phyloP scores from a whole-genome alignment of 2,888 invertebrate species.

The Platycheirus albimanus region DNA sequence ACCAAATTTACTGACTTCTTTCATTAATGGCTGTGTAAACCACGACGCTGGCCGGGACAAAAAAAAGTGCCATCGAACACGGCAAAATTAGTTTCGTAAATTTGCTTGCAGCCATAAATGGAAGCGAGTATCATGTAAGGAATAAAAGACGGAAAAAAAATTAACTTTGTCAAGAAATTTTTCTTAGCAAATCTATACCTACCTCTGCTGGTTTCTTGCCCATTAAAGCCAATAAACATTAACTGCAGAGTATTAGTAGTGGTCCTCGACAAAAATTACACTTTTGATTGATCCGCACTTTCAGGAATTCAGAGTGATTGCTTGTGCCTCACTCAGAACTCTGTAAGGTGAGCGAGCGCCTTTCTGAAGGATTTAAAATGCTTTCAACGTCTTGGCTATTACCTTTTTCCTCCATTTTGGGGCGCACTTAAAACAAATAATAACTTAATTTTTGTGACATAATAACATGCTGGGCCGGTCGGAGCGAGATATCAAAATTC shows the following conservation, averaged over 20 bases:
- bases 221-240: too few species aligned
- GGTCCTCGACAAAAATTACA: too few species aligned
- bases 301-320: slow-evolving; percentile 30
- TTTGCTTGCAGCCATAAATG: slow-evolving; percentile 68
- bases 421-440: slow-evolving; percentile 70
- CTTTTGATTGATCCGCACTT: slow-evolving; percentile 20
- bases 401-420: slow-evolving; percentile 37
- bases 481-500: slow-evolving; percentile 21
- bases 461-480: slow-evolving; percentile 59
- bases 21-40: background rate
- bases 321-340: background rate
- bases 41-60: background rate
- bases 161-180: slow-evolving; percentile 64
- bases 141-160: slow-evolving; percentile 25
- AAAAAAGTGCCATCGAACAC: slow-evolving; percentile 53
- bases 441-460: slow-evolving; percentile 73
- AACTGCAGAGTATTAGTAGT: too few species aligned
- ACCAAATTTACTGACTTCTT: background rate
- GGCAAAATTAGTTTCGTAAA: slow-evolving; percentile 66
- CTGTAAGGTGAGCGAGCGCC: background rate
- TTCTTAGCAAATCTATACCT: slow-evolving; percentile 18
- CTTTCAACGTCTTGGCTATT: slow-evolving; percentile 46
- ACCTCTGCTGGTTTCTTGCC: background rate
- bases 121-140: slow-evolving; percentile 56
- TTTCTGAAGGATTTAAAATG: slow-evolving; percentile 20